Evolutionary conservation across 2,888 invertebrate genomes (phyloP).

Genomic region (Pilophorus perplexus): DNA sequence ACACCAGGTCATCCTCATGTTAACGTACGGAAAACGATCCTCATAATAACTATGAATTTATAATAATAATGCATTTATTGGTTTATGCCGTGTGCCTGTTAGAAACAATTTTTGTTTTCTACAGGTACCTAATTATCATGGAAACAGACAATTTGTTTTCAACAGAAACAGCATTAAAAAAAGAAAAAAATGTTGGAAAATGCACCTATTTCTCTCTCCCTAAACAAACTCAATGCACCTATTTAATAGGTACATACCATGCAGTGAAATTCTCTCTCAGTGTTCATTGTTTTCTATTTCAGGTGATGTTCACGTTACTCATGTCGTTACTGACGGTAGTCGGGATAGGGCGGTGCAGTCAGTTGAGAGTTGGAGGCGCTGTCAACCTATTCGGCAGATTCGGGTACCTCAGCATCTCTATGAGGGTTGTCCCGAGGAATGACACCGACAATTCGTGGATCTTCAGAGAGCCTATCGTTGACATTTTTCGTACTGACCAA

Average conservation of each 20-base stretch:
- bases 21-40: conserved; percentile 10
- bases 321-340: conserved; percentile 8
- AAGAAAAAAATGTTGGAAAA: too few species aligned
- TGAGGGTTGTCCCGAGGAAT: conserved; percentile 59
- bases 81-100: too few species aligned
- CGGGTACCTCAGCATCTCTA: conserved; percentile 77
- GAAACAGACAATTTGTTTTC: too few species aligned
- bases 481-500: conserved; percentile 57
- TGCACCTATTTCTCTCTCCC: too few species aligned
- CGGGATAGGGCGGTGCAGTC: background rate
- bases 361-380: conserved; percentile 71
- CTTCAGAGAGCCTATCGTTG: conserved; percentile 69
- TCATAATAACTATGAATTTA: too few species aligned
- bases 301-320: conserved; percentile 30
- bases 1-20: conserved; percentile 12
- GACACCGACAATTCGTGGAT: conserved; percentile 61
- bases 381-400: conserved; percentile 73
- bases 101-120: too few species aligned
- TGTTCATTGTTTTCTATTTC: background rate
- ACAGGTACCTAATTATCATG: too few species aligned
- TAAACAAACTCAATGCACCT: too few species aligned
- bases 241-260: too few species aligned
- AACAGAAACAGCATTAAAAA: too few species aligned
- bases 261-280: too few species aligned
- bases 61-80: too few species aligned